Base-by-base conservation (phyloP, 2,888 invertebrate genomes). In the Drosophila barbarae region DNA sequence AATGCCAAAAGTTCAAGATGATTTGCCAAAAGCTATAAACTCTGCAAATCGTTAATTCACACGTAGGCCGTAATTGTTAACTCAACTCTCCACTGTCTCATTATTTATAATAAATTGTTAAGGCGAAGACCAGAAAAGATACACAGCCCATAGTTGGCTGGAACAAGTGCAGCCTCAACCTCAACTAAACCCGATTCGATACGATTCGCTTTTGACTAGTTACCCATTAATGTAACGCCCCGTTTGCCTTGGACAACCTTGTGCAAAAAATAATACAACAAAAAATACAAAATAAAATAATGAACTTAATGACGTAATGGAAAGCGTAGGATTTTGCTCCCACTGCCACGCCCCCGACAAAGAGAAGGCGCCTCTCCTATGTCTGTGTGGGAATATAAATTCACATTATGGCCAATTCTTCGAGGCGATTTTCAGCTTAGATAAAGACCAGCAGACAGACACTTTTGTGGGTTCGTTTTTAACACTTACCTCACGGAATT, bases 181-280 rank as follows among this genome's bases (percentile, higher is more conserved):
- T 21, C 53, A 44, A 46, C 50, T 46, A 18, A 65, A 42, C 44
- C 30, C 49, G 55, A 50, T 36, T 23, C 49, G 42, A 60, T 65
- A 59, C 63, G 69, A 44, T 46, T 57, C 28, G 73, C 32, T 67
- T 66, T 65, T 58, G 54, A 78, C 82, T 72, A 82, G 82, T 78
- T 79, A 79, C 57, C 84, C 82, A 82, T 82, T 76, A 82, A 78
- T 77, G 79, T 78, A 78, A 73, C 70, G 78, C 79, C 71, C 71
- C 72, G 84, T 80, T 83, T 80, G 76, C 82, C 84, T 83, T 83
- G 82, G 76, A 73, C 82, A 82, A 80, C 82, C 82, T 82, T 82
- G 84, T 76, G 65, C 69, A 68, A 68, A 69, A 65, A 35, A 35
- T 28, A 49, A 44, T 36, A 32, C 5, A 30, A 30, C 32, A 36